A percentile compares a stretch with the other conserved stretches of the same genome.
phyloP scores from a whole-genome alignment of 64 coral and sea anemone genomes.

The Acropora tenuis region DNA sequence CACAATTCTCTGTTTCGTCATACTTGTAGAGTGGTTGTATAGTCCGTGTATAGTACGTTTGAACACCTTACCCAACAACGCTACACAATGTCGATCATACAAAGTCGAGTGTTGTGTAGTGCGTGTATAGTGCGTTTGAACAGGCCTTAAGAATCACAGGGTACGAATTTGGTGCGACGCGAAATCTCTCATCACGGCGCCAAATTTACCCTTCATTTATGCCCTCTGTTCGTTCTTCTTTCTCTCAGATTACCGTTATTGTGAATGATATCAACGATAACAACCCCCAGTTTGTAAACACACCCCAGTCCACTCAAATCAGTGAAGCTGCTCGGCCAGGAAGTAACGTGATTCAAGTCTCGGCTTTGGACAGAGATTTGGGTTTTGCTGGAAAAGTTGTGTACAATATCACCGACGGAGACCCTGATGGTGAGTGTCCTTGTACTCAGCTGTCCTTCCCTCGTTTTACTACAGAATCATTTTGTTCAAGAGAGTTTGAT shows the following conservation, averaged over 20 bases:
- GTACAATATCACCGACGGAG: constrained; percentile 87
- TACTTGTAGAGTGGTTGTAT: constrained; percentile 34
- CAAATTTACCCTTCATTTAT: background rate
- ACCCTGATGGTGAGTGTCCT: constrained; percentile 45
- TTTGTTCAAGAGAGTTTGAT: background rate
- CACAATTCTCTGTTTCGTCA: constrained; percentile 9
- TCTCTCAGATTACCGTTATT: constrained; percentile 62
- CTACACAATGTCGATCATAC: constrained; percentile 51
- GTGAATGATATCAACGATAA: constrained; percentile 88
- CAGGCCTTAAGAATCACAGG: background rate
- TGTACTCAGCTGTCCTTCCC: background rate
- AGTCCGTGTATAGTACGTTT: constrained; percentile 57
- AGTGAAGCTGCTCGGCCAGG: constrained; percentile 81
- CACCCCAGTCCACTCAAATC: constrained; percentile 37
- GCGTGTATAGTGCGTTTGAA: constrained; percentile 52
- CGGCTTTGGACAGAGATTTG: constrained; percentile 73
- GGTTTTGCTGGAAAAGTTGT: constrained; percentile 58
- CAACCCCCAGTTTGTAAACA: constrained; percentile 49
- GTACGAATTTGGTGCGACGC: too few relatives aligned
- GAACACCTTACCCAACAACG: constrained; percentile 58
- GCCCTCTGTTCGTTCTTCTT: background rate
- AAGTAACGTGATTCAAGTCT: constrained; percentile 79
- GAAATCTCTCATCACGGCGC: too few relatives aligned
- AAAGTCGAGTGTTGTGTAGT: constrained; percentile 57
- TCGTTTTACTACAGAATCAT: background rate